phyloP scores from a whole-genome alignment of 2,797 vertebrate species.

The Rhinoraja longicauda region DNA sequence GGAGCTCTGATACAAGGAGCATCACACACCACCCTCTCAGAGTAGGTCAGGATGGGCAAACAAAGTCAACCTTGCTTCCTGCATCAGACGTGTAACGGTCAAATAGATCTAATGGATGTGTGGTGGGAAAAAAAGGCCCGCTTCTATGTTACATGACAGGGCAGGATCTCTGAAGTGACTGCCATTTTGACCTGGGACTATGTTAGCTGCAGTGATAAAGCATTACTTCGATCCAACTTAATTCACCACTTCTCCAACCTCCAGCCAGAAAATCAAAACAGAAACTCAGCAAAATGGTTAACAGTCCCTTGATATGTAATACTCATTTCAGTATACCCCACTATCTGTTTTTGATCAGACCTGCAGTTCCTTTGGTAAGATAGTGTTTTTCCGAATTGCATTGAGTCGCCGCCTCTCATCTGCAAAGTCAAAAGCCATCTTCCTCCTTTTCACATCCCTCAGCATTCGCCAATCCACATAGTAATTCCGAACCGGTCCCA shows the following conservation, averaged over 20 bases:
- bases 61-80: neutral
- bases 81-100: too few relatives aligned
- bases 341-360: slow-evolving; percentile 51
- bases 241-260: neutral
- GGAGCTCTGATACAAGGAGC: too few relatives aligned
- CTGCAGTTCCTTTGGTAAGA: slow-evolving; percentile 86
- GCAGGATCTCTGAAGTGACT: neutral
- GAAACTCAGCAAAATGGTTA: neutral
- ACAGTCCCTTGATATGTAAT: neutral
- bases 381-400: slow-evolving; percentile 80
- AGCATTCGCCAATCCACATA: slow-evolving; percentile 93
- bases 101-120: too few relatives aligned
- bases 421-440: slow-evolving; percentile 77
- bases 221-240: neutral
- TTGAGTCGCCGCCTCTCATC: slow-evolving; percentile 85
- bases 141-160: too few relatives aligned
- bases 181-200: neutral
- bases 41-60: neutral
- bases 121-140: too few relatives aligned
- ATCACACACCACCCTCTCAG: neutral
- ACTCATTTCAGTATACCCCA: neutral
- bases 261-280: neutral
- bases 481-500: slow-evolving; percentile 67
- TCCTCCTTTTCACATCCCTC: slow-evolving; percentile 84
- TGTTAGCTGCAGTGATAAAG: neutral